phyloP scores from a whole-genome alignment of 2,113 vertebrate species.

The Azemiops feae region DNA sequence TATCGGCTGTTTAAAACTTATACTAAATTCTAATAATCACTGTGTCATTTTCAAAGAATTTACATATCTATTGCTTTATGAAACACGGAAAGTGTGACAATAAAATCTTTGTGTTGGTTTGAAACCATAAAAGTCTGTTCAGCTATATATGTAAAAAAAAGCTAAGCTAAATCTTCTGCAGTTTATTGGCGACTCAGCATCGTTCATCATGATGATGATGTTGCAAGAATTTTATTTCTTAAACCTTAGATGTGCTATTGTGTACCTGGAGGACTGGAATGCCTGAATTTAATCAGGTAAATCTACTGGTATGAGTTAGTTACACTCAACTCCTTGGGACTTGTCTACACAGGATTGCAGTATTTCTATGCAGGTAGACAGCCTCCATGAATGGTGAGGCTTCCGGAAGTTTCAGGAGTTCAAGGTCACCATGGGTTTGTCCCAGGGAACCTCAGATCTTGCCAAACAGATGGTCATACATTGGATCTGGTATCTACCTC shows the following conservation, averaged over 20 bases:
- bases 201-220: neutral
- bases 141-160: neutral
- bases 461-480: neutral
- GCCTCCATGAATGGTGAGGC: neutral
- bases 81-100: neutral
- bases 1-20: neutral
- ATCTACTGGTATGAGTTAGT: neutral
- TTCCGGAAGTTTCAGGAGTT: neutral
- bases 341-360: neutral
- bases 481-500: neutral
- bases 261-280: neutral
- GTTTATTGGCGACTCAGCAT: neutral
- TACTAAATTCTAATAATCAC: neutral
- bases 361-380: neutral
- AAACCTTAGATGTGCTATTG: neutral
- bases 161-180: neutral
- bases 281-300: neutral
- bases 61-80: neutral
- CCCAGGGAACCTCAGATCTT: neutral
- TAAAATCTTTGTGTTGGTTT: neutral
- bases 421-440: neutral
- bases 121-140: neutral
- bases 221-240: neutral
- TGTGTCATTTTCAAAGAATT: neutral
- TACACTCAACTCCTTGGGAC: neutral